Evolutionary conservation across 2,113 vertebrate species (phyloP).

Genomic region (Cyprinus carpio): DNA sequence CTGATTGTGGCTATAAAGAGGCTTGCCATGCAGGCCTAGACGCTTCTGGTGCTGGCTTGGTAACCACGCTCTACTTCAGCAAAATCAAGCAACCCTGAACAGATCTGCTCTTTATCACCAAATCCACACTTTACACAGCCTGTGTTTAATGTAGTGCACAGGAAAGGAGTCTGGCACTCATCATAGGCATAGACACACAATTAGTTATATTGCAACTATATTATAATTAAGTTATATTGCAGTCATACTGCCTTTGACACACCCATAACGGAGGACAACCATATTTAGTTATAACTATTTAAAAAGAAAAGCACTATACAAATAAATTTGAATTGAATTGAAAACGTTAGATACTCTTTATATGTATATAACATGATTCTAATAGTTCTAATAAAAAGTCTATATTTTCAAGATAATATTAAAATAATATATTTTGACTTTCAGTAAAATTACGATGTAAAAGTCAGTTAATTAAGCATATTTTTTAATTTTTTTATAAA

Average conservation of each 20-base stretch:
- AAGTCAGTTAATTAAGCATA: no score
- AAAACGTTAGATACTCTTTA: no score
- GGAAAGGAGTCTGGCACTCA: constrained; percentile 42
- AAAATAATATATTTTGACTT: no score
- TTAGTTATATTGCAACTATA: no score
- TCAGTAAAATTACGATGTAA: no score
- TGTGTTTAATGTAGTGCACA: constrained; percentile 43
- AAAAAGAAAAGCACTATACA: no score
- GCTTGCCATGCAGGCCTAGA: neutral
- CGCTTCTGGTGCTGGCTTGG: neutral
- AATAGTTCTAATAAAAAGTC: no score
- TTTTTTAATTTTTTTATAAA: no score
- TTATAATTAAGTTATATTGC: neutral
- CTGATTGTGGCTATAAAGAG: constrained; percentile 29
- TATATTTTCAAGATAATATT: no score
- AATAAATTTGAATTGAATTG: no score
- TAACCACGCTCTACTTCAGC: neutral
- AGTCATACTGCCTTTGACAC: neutral
- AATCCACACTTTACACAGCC: constrained; percentile 14
- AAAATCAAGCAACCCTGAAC: neutral
- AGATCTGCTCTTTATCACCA: constrained; percentile 46
- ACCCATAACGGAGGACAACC: neutral
- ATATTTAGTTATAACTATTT: no score
- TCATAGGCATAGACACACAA: constrained; percentile 12
- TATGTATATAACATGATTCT: no score